A percentile compares a stretch with the other conserved stretches of the same genome.
Evolutionary conservation across 2,888 invertebrate genomes (phyloP).

Genomic region (Cheilosia urbana): DNA sequence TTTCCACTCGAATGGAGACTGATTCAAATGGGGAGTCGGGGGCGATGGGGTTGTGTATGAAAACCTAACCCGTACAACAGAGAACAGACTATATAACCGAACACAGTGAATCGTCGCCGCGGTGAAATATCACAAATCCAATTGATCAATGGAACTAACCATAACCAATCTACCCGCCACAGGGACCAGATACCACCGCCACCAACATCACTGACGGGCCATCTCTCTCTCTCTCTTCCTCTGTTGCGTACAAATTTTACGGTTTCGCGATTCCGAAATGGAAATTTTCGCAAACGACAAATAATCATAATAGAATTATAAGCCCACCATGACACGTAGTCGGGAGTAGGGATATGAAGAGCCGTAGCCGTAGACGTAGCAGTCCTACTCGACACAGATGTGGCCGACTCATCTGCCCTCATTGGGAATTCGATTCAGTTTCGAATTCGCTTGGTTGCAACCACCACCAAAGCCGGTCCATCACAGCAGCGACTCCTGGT

Average conservation of each 20-base stretch:
- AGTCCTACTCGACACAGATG: slow-evolving; percentile 45
- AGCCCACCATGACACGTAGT: slow-evolving; percentile 21
- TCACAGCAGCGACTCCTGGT: slow-evolving; percentile 38
- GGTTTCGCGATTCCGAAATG: slow-evolving; percentile 67
- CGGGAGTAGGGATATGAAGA: neutral
- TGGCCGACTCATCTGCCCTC: slow-evolving; percentile 22
- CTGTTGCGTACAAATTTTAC: slow-evolving; percentile 46
- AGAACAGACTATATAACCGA: slow-evolving; percentile 10
- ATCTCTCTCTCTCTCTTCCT: neutral
- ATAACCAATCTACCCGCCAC: slow-evolving; percentile 41
- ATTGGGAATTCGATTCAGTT: slow-evolving; percentile 61
- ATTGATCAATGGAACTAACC: slow-evolving; percentile 57
- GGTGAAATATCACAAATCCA: slow-evolving; percentile 63
- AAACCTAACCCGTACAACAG: slow-evolving; percentile 21
- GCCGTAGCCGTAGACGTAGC: neutral
- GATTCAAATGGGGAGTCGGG: neutral
- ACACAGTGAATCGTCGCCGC: slow-evolving; percentile 13
- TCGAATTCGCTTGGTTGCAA: slow-evolving; percentile 52
- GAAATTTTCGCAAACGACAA: slow-evolving; percentile 62
- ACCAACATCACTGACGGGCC: neutral
- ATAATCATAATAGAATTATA: slow-evolving; percentile 72
- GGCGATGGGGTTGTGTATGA: neutral
- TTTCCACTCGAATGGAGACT: slow-evolving; percentile 31
- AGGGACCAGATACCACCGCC: slow-evolving; percentile 19
- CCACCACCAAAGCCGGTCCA: slow-evolving; percentile 32